phyloP scores from a whole-genome alignment of 2,888 invertebrate species.

The Ptilodon capucinus region DNA sequence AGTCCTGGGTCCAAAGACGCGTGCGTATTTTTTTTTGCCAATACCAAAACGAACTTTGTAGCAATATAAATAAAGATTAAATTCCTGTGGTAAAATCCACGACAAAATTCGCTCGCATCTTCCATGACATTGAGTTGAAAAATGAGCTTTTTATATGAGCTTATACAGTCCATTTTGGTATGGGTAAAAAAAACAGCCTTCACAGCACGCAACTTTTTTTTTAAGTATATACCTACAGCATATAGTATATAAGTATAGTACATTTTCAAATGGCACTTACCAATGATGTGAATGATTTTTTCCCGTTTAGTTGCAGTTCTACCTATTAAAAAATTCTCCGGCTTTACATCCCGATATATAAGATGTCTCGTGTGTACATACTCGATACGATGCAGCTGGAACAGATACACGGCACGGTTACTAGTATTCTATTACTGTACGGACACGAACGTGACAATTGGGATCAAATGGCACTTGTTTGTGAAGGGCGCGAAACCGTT shows the following conservation, averaged over 20 bases:
- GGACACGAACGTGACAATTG: conserved; percentile 25
- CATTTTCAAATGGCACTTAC: conserved; percentile 77
- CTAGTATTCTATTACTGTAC: conserved; percentile 7
- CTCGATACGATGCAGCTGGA: conserved; percentile 98
- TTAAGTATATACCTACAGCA: too few relatives aligned
- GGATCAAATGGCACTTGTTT: conserved; percentile 8
- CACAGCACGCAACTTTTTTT: too few relatives aligned
- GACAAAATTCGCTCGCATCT: too few relatives aligned
- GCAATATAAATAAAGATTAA: too few relatives aligned
- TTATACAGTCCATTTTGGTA: too few relatives aligned
- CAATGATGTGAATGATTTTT: conserved; percentile 99
- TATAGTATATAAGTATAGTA: not conserved
- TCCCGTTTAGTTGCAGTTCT: conserved; percentile 98
- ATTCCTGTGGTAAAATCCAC: too few relatives aligned
- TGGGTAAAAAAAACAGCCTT: too few relatives aligned
- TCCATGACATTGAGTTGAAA: too few relatives aligned
- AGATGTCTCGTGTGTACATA: conserved; percentile 99
- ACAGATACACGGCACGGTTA: conserved; percentile 39
- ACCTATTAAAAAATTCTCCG: conserved; percentile 99
- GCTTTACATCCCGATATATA: conserved; percentile 99
- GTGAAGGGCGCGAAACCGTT: conserved; percentile 16
- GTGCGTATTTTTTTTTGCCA: too few relatives aligned
- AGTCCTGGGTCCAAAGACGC: too few relatives aligned
- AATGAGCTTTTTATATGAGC: too few relatives aligned
- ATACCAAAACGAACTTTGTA: too few relatives aligned